Percentiles rank a stretch among this genome's conserved stretches.
phyloP scores from a whole-genome alignment of 2,113 vertebrate genomes.

The Montifringilla adamsi region DNA sequence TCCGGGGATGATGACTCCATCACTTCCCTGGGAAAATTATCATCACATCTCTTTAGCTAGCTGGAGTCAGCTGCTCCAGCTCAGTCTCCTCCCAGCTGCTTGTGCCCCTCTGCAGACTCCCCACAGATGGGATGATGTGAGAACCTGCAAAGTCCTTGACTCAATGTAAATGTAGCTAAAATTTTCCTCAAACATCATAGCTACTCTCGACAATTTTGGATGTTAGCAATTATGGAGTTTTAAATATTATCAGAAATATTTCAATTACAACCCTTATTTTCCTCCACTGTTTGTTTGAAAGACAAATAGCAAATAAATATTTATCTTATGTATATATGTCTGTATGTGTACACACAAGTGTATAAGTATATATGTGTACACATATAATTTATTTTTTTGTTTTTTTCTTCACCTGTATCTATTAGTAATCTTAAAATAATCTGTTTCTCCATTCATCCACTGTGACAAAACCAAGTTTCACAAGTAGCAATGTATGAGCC shows the following conservation, averaged over 20 bases:
- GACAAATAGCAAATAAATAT: not conserved
- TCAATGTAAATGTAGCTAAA: not conserved
- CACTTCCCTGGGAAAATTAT: not conserved
- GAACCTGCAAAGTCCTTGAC: not conserved
- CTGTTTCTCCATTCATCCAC: not conserved
- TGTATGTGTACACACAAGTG: not conserved
- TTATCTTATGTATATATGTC: rapidly evolving
- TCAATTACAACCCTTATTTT: not conserved
- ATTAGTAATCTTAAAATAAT: not conserved
- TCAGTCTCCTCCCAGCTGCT: not conserved
- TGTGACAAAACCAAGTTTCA: not conserved
- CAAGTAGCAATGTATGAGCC: not conserved
- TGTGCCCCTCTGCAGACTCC: not conserved
- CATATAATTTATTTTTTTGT: not conserved
- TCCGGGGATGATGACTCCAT: not conserved
- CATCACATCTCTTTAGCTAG: too few relatives aligned
- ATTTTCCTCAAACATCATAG: not conserved
- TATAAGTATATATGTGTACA: not conserved
- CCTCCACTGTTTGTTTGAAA: not conserved
- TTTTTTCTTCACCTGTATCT: not conserved
- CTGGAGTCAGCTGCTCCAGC: not conserved
- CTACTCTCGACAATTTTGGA: not conserved
- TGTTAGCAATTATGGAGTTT: not conserved
- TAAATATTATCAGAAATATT: not conserved
- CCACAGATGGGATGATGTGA: not conserved